Evolutionary conservation across 2,888 invertebrate genomes (phyloP).

Genomic region (Eristalis pertinax): DNA sequence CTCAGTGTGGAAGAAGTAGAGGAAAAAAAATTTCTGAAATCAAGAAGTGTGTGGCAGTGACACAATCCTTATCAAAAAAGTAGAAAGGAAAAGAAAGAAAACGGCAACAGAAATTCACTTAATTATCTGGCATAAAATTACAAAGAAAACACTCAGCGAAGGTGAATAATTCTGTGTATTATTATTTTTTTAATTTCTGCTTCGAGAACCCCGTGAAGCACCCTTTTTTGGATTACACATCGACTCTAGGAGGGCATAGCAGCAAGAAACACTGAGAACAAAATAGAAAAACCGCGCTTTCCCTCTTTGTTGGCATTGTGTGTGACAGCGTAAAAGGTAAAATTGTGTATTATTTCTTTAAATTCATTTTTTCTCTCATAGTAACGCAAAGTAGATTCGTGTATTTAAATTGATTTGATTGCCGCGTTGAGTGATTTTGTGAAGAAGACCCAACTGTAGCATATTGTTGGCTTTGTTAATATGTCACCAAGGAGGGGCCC

Average conservation of each 20-base stretch:
- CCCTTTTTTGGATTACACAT: neutral
- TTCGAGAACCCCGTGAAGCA: neutral
- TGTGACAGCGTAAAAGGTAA: constrained; percentile 44
- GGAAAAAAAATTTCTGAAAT: constrained; percentile 14
- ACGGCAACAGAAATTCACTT: constrained; percentile 5
- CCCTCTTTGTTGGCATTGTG: constrained; percentile 54
- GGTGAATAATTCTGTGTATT: neutral
- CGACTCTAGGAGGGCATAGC: neutral
- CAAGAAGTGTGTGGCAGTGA: constrained; percentile 63
- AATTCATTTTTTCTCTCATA: neutral
- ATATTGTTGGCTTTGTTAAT: constrained; percentile 41
- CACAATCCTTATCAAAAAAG: constrained; percentile 42
- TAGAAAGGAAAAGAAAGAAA: neutral
- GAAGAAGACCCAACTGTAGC: constrained; percentile 46
- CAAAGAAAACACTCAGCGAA: neutral
- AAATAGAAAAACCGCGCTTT: constrained; percentile 63
- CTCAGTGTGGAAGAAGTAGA: constrained; percentile 19
- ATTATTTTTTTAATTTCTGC: neutral
- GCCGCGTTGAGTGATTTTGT: neutral
- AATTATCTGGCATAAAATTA: neutral
- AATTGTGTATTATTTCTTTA: constrained; percentile 41
- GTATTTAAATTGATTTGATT: neutral
- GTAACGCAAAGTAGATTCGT: neutral
- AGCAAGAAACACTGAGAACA: neutral
- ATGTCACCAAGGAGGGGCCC: constrained; percentile 24